Evolutionary conservation across 2,888 invertebrate species (phyloP).

Genomic region (Drosophila lutescens): DNA sequence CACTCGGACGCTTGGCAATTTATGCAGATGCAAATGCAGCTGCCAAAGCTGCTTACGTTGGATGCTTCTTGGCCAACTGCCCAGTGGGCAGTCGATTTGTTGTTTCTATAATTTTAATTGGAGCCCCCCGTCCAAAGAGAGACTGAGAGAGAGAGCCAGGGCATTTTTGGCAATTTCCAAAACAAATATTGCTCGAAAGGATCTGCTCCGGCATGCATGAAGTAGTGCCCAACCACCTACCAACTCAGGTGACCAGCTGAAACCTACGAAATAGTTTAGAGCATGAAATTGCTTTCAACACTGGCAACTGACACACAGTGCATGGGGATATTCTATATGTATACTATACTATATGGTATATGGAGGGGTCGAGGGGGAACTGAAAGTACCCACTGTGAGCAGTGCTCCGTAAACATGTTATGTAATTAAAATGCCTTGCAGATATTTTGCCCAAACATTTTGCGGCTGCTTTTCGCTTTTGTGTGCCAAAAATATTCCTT

Average conservation of each 20-base stretch:
- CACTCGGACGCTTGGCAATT: constrained; percentile 69
- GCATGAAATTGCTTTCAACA: constrained; percentile 48
- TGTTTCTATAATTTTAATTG: constrained; percentile 78
- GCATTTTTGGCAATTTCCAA: constrained; percentile 69
- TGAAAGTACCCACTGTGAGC: constrained; percentile 29
- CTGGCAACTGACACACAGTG: constrained; percentile 14
- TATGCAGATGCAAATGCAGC: constrained; percentile 42
- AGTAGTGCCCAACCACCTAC: constrained; percentile 13
- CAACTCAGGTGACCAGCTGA: constrained; percentile 21
- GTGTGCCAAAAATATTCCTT: constrained; percentile 51
- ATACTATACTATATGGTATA: background rate
- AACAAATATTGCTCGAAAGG: constrained; percentile 71
- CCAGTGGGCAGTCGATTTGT: constrained; percentile 55
- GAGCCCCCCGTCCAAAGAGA: constrained; percentile 41
- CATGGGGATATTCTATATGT: background rate
- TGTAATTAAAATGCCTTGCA: constrained; percentile 74
- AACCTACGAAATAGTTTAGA: constrained; percentile 39
- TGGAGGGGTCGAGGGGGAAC: background rate
- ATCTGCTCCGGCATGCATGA: constrained; percentile 50
- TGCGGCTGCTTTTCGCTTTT: constrained; percentile 45
- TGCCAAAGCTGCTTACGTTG: constrained; percentile 43
- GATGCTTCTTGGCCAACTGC: constrained; percentile 36
- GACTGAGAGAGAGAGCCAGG: background rate
- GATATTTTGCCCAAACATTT: constrained; percentile 60
- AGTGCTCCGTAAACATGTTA: constrained; percentile 54